phyloP scores from a whole-genome alignment of 2,888 invertebrate genomes.

The Empis livida region DNA sequence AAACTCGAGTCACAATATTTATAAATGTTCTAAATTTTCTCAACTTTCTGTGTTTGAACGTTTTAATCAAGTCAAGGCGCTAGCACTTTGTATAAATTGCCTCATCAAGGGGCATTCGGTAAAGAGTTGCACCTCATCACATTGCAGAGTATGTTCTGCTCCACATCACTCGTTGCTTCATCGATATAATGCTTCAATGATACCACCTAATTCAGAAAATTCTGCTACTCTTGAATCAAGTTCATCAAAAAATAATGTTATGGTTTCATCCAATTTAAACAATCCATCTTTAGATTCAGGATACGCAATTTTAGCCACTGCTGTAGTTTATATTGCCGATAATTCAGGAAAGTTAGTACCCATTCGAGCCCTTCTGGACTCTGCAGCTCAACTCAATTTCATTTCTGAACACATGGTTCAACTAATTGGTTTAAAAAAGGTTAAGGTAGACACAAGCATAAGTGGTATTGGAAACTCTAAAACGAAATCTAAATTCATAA shows the following conservation, averaged over 20 bases:
- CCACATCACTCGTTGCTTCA: conserved; percentile 4
- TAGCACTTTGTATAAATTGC: conserved; percentile 3
- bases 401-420: background rate
- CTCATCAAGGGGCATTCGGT: conserved; percentile 4
- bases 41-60: background rate
- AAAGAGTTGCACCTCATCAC: conserved; percentile 1
- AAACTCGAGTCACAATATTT: background rate
- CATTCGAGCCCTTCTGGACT: background rate
- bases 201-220: background rate
- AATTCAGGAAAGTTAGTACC: background rate
- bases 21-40: background rate
- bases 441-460: background rate
- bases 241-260: background rate
- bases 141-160: conserved; percentile 3
- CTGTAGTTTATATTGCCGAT: background rate
- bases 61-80: background rate
- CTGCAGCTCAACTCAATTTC: background rate
- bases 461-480: background rate
- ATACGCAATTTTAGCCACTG: background rate
- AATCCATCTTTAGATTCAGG: background rate
- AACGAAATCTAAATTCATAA: background rate
- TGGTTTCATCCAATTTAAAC: background rate
- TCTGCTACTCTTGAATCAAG: background rate
- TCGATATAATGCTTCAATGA: background rate
- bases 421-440: background rate